These are phyloP conservation scores for Daboia siamensis DNA, from an alignment of 2,113 vertebrate species.

Conservation along the genomic window DNA sequence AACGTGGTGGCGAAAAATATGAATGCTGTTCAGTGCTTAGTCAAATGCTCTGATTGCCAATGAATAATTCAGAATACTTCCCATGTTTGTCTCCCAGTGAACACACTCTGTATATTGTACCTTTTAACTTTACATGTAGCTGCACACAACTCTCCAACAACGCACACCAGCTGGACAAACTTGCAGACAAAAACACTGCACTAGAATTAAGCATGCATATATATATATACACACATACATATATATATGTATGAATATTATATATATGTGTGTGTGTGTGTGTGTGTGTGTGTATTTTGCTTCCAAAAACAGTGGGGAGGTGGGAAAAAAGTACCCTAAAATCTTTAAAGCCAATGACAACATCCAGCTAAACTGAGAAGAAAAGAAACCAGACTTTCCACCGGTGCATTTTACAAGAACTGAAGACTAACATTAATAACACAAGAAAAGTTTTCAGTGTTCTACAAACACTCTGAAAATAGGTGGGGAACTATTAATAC, in stretches of 20 bases:
- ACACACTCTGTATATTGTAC: constrained; percentile 50
- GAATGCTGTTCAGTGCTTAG: constrained; percentile 58
- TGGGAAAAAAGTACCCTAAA: background rate
- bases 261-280: no score
- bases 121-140: constrained; percentile 45
- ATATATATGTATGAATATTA: no score
- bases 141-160: constrained; percentile 53
- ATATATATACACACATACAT: no score
- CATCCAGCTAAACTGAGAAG: background rate
- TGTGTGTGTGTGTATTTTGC: background rate
- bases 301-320: background rate
- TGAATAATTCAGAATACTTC: constrained; percentile 65
- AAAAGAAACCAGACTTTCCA: background rate
- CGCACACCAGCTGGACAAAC: constrained; percentile 41
- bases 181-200: background rate
- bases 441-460: background rate
- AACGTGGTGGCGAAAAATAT: constrained; percentile 40
- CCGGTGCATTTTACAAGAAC: background rate
- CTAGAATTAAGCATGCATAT: background rate
- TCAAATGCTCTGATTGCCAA: constrained; percentile 65
- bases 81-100: constrained; percentile 57
- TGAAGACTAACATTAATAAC: no score
- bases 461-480: background rate
- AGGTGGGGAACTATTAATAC: background rate
- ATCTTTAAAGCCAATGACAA: background rate